Base-by-base conservation (phyloP, 1,140 invertebrate genomes). In the Meteorus sp. region DNA sequence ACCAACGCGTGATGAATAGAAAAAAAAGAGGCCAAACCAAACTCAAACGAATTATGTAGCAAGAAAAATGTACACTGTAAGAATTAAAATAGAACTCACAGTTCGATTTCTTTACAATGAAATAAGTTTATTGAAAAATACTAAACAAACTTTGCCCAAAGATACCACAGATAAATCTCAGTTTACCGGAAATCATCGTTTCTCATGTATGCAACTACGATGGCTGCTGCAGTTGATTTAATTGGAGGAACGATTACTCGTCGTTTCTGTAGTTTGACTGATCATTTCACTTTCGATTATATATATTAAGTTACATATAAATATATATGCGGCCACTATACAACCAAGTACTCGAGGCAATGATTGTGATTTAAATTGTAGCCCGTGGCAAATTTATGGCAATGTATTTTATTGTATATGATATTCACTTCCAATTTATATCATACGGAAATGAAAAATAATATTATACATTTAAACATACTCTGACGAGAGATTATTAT, bases 181-280 rank as follows among this genome's bases (percentile, higher is more conserved):
- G 22, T 2, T 50, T 48, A 50, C 44, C 54, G 44, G 55, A 57
- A 57, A 25, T n/a, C 7, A 33, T 9, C 20, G 43, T 56, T 56
- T 44, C 41, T 29, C 39, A n/a, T n/a, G n/a, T 48, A 2, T 33
- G 27, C 17, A 19, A 29, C 47, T 44, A 4, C 50, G 22, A 37
- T 35, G 31, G 13, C 15, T 8, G 22, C 19, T 45, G 19, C 23
- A 48, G 39, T 57, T n/a, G 41, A 29, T 57, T 57, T 57, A 57
- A 57, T 57, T 57, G 55, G 55, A 25, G 22, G 29, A 57, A 48
- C 55, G 31, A 57, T 57, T 57, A 57, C 29, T 45, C 50, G 35
- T 45, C 33, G 22, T 25, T 31, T 37, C 29, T 57, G 29, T 45
- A 33, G 25, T 57, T 19, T 37, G 9, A 23, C 7, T 17, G n/a